Evolutionary conservation across 2,113 vertebrate species (phyloP), one percentile per base, ranked within the genome.

Genomic region (Lagopus muta): DNA sequence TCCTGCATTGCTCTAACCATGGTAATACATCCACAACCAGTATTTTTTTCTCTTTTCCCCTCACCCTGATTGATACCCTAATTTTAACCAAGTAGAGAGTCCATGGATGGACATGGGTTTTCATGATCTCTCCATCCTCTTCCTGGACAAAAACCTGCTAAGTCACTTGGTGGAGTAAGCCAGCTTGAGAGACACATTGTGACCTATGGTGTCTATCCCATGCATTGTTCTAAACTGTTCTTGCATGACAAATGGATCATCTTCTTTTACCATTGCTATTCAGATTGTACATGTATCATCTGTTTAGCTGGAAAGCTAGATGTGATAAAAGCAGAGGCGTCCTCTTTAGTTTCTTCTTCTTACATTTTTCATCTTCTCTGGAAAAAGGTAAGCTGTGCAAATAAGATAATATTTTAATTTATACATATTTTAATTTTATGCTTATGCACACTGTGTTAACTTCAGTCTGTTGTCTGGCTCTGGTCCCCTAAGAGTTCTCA

Each of bases 21-120:
- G 58, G 34, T 86, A 10, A 10, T 48, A 34, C 0, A 42, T 88
- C 34, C 42, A 54, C 73, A 92, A 32, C 13, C 10, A 65, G 47
- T 1, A 0, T 43, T 36, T 73, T 4, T 79, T 12, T 61, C 34
- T 62, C 27, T 91, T 65, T 65, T 7, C n/a, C 11, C 2, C 28
- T 75, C 3, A 67, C 10, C 25, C 32, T 18, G 38, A 17, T 24
- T 24, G 5, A 24, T 40, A 28, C 30, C 32, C 61, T 38, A 2
- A 64, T 61, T 4, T n/a, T 10, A 58, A 11, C 10, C 30, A 61
- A 50, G 42, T 25, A 40, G 8, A 19, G n/a, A 77, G 50, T 40
- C 38, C 15, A 2, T 0, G 0, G 11, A n/a, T 52, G 15, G n/a
- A 6, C 52, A 42, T 0, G 1, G 55, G 38, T 24, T 74, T 60